phyloP scores from a whole-genome alignment of 2,113 vertebrate genomes.

The Callorhinus ursinus region DNA sequence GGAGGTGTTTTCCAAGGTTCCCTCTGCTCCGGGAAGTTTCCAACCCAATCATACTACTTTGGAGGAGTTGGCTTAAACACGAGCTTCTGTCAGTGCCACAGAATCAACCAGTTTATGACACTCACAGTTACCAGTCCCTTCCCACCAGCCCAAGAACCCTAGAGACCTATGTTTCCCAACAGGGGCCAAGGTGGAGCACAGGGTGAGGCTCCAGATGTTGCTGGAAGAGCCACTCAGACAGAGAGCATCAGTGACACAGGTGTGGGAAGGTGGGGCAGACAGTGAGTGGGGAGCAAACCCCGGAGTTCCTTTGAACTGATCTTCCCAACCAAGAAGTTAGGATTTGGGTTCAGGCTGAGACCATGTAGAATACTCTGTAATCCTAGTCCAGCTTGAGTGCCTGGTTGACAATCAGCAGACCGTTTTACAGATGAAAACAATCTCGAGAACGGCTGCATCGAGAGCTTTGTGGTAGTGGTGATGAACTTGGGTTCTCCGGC shows the following conservation, averaged over 20 bases:
- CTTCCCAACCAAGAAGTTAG: not conserved
- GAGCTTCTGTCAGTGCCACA: not conserved
- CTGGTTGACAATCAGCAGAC: not conserved
- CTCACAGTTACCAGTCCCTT: not conserved
- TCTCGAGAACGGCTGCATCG: not conserved
- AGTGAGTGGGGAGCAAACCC: not conserved
- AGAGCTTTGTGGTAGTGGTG: not conserved
- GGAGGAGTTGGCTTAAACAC: not conserved
- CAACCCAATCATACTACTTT: not conserved
- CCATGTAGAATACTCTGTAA: not conserved
- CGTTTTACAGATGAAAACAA: not conserved
- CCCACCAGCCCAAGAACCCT: not conserved
- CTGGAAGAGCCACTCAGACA: too few relatives aligned
- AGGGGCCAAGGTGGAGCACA: not conserved
- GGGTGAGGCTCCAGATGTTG: not conserved
- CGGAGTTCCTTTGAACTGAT: not conserved
- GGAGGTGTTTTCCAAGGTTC: not conserved
- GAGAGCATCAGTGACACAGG: not conserved
- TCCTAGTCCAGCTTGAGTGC: not conserved
- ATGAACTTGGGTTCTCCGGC: not conserved
- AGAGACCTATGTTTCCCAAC: not conserved
- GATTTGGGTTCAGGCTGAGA: not conserved
- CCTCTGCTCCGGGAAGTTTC: not conserved
- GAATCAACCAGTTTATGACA: not conserved
- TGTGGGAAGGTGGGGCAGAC: not conserved